phyloP scores from a whole-genome alignment of 2,797 vertebrate species.

The Melopsittacus undulatus region DNA sequence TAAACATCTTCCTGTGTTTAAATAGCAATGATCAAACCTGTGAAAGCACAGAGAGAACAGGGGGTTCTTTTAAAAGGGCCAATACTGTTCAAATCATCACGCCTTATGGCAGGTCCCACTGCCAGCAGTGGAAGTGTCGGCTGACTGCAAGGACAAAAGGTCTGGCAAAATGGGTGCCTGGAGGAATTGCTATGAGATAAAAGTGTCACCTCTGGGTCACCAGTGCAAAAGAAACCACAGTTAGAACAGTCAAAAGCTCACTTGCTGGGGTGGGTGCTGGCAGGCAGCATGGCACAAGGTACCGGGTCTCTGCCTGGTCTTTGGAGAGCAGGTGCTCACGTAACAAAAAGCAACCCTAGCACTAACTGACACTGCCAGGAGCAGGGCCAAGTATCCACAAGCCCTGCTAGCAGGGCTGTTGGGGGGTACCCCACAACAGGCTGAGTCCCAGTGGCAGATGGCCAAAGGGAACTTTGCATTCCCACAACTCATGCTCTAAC shows the following conservation, averaged over 20 bases:
- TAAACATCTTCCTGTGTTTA: constrained; percentile 30
- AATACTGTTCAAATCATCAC: not conserved
- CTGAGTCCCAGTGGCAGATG: constrained; percentile 35
- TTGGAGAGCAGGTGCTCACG: not conserved
- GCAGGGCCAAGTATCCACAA: not conserved
- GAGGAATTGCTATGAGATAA: not conserved
- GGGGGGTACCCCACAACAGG: not conserved
- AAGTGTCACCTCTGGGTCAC: not conserved
- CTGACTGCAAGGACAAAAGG: constrained; percentile 3
- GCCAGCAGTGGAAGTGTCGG: not conserved
- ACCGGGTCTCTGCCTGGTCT: not conserved
- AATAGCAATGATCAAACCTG: not conserved
- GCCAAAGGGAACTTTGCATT: not conserved
- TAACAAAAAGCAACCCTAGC: not conserved
- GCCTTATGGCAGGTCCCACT: not conserved
- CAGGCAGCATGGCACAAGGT: not conserved
- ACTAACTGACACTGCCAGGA: not conserved
- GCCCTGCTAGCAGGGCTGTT: not conserved
- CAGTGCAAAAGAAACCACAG: rapidly evolving
- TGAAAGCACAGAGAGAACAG: not conserved
- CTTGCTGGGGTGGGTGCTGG: rapidly evolving
- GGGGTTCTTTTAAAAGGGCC: not conserved
- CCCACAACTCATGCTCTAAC: not conserved
- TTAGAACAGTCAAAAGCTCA: not conserved
- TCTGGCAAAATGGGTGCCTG: not conserved